Conservation (phyloP, 2,888 invertebrate species). For the Drosophila gaucha region DNA sequence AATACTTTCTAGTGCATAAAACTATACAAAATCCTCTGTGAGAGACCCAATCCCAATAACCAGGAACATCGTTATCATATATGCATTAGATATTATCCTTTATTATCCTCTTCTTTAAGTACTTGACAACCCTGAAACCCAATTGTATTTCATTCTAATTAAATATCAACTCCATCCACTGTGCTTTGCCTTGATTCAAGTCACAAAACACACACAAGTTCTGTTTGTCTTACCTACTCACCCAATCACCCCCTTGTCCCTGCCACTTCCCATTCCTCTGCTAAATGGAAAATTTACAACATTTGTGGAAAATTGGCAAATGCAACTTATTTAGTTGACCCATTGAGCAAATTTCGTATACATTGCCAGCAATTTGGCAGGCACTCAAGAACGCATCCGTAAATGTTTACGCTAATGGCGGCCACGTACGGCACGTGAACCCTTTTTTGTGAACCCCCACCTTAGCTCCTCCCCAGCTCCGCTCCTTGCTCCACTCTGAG, state of each 20-base stretch:
- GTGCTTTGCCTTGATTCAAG: conserved; percentile 23
- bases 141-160: too few species aligned
- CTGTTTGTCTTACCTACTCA: conserved; percentile 19
- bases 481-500: neutral
- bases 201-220: conserved; percentile 17
- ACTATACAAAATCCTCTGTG: too few species aligned
- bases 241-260: neutral
- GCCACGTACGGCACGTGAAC: conserved; percentile 66
- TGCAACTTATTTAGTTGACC: conserved; percentile 54
- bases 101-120: neutral
- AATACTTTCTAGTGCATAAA: too few species aligned
- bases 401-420: conserved; percentile 70
- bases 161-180: conserved; percentile 3
- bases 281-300: conserved; percentile 27
- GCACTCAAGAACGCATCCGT: conserved; percentile 64
- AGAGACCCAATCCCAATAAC: too few species aligned
- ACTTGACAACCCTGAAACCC: neutral
- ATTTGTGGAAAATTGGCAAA: conserved; percentile 48
- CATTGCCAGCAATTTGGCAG: conserved; percentile 57
- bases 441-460: neutral
- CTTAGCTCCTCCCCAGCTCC: neutral
- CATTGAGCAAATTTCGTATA: conserved; percentile 34
- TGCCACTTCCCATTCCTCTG: neutral
- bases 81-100: neutral
- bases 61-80: too few species aligned